Evolutionary conservation across 2,888 invertebrate species (phyloP).

Genomic region (Dryadula phaetusa): DNA sequence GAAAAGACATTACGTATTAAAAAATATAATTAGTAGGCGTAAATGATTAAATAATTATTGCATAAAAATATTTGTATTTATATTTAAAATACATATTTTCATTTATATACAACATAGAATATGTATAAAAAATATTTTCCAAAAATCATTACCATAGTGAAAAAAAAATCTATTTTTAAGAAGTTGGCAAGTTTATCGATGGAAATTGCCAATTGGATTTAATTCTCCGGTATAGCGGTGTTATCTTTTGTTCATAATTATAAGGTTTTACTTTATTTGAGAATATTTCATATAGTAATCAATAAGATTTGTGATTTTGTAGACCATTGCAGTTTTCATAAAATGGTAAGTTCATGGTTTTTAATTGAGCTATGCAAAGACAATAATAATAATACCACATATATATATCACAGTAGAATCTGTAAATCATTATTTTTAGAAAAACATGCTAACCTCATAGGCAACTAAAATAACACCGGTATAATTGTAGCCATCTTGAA

Average conservation of each 20-base stretch:
- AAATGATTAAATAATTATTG: too few species aligned
- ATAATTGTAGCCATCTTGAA: conserved; percentile 77
- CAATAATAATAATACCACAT: not conserved
- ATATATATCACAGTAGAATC: conserved; percentile 1
- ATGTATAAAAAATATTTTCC: not conserved
- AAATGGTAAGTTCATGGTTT: conserved; percentile 51
- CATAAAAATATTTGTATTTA: too few species aligned
- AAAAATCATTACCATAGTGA: not conserved
- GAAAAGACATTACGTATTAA: too few species aligned
- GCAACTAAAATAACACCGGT: conserved; percentile 55
- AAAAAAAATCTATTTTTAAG: not conserved
- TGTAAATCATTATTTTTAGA: not conserved
- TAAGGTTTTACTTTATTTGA: conserved; percentile 17
- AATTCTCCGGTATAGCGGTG: conserved; percentile 15
- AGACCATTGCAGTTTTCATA: conserved; percentile 48
- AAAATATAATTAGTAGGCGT: too few species aligned
- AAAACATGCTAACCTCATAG: not conserved
- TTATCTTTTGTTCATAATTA: conserved; percentile 15
- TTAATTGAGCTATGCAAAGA: not conserved
- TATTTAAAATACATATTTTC: not conserved
- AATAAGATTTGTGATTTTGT: conserved; percentile 18
- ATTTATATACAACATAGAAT: not conserved
- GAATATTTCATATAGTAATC: not conserved
- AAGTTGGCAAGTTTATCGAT: conserved; percentile 33
- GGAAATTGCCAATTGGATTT: conserved; percentile 22